phyloP scores from a whole-genome alignment of 2,113 vertebrate species.

The Acrocephalus kingi region DNA sequence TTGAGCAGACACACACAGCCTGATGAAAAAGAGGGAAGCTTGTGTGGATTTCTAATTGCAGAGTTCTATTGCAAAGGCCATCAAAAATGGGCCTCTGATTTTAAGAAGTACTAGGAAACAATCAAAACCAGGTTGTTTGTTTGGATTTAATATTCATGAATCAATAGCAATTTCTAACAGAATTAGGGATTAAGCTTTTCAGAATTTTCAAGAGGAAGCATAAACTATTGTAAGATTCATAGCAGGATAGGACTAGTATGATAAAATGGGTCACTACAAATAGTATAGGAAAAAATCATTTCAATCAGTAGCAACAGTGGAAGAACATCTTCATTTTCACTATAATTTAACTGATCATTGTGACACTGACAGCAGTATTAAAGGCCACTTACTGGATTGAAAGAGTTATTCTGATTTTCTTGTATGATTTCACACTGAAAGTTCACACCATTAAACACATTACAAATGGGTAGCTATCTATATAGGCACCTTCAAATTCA shows the following conservation, averaged over 20 bases:
- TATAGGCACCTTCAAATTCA: background rate
- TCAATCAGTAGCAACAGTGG: background rate
- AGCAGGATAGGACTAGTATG: background rate
- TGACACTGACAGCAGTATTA: background rate
- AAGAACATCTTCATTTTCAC: background rate
- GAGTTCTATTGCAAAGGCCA: conserved; percentile 35
- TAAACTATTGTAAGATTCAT: background rate
- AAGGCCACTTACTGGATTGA: background rate
- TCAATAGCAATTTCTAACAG: conserved; percentile 18
- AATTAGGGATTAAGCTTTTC: conserved; percentile 11
- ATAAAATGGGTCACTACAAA: background rate
- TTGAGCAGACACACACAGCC: background rate
- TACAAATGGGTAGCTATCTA: background rate
- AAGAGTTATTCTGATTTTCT: background rate
- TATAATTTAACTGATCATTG: background rate
- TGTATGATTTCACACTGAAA: background rate
- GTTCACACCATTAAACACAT: background rate
- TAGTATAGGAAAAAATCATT: background rate
- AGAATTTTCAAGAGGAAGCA: conserved; percentile 14
- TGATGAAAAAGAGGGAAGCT: conserved; percentile 29
- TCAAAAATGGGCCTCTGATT: background rate
- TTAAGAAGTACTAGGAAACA: conserved; percentile 44
- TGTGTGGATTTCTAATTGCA: conserved; percentile 44
- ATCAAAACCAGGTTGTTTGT: conserved; percentile 47
- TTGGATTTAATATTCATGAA: conserved; percentile 42